Percentiles rank a stretch among this genome's conserved stretches.
Conservation (phyloP, 92 coral and sea anemone species). For the Bergia sp. region DNA sequence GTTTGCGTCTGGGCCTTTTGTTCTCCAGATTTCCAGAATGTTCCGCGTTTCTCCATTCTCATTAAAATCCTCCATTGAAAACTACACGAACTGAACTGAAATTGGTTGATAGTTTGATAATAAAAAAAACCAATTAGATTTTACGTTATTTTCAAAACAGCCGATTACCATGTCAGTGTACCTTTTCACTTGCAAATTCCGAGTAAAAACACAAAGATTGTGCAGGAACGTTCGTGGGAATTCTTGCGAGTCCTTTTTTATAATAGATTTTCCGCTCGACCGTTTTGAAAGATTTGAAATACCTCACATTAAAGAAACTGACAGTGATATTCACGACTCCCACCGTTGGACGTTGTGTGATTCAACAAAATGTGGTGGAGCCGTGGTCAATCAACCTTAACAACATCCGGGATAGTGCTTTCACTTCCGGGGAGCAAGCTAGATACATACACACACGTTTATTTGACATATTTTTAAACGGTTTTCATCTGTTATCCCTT, state of each 20-base stretch:
- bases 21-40: slow-evolving; percentile 22
- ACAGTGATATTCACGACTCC: background rate
- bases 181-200: background rate
- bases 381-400: too few relatives aligned
- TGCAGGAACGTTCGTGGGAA: slow-evolving; percentile 20
- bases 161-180: background rate
- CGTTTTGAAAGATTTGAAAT: background rate
- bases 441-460: too few relatives aligned
- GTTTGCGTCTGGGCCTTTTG: slow-evolving; percentile 30
- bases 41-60: background rate
- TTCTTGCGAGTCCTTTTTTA: background rate
- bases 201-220: background rate
- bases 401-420: too few relatives aligned
- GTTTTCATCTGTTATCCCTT: too few relatives aligned
- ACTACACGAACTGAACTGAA: slow-evolving; percentile 20
- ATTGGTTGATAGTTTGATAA: background rate
- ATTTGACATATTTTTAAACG: too few relatives aligned
- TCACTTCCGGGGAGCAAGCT: too few relatives aligned
- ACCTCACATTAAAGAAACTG: background rate
- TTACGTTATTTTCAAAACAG: background rate
- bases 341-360: background rate
- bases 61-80: slow-evolving; percentile 27
- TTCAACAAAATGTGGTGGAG: background rate
- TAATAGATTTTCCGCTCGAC: background rate
- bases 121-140: background rate